Evolutionary conservation across 2,888 invertebrate genomes (phyloP), one percentile per base, ranked within the genome.

Genomic region (Drosophila aldrichi): DNA sequence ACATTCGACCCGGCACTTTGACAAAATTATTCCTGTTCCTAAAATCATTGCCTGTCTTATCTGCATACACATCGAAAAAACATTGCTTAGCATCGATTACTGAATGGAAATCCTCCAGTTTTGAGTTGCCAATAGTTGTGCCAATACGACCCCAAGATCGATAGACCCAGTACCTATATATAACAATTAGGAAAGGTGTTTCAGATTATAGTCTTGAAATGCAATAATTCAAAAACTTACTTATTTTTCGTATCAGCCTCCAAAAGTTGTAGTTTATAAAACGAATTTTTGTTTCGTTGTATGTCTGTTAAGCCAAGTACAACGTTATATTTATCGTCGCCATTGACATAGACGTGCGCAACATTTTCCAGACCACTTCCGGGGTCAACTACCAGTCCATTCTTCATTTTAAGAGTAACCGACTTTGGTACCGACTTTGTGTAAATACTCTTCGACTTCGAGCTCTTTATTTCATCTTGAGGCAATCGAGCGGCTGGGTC

Each of bases 141-240:
- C 99, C 99, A 79, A 99, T 98, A 67, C 99, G 95, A 14, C 99
- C 99, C 99, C 99, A 99, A 0, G 98, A 95, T 18, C 98, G 95
- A 93, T 97, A 98, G 32, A 98, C 90, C 95, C 96, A 97, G 92
- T 94, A 96, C 71, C 95, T 95, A 48, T 20, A 36, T 2, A 38
- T 38, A 38, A 14, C 8, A 29, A 36, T 14, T 14, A 0, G 6
- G 16, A 38, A 41, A 62, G 16, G 20, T 36, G 29, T 29, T 6
- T 5, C 12, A 12, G 6, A 14, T 34, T 4, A 14, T 9, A 22
- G 16, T 16, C 3, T 20, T 9, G 2, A 22, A 16, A 20, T 36
- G 16, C 9, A 16, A 20, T 22, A 20, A 22, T 16, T 52, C 12
- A 18, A 32, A 22, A 25, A 64, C 90, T 93, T 93, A 97, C 94